Conservation (phyloP, 2,888 invertebrate species). For the Chrysodeixis includens region DNA sequence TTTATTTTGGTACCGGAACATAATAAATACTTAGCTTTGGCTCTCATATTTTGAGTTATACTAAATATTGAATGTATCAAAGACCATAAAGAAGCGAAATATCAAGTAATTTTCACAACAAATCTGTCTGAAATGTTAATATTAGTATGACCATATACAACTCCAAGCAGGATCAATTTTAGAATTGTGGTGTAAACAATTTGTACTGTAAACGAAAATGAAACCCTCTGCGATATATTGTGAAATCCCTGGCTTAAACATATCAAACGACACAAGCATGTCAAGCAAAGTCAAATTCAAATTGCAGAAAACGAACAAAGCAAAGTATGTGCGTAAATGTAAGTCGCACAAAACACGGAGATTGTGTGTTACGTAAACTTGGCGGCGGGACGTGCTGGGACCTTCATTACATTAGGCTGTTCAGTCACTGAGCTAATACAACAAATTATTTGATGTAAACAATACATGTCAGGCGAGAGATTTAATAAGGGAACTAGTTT, state of each 20-base stretch:
- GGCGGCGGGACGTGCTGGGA: neutral
- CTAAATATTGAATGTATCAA: neutral
- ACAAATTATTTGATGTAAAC: slow-evolving; percentile 7
- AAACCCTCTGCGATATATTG: neutral
- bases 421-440: neutral
- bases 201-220: neutral
- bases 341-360: neutral
- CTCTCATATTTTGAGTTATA: neutral
- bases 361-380: neutral
- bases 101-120: neutral
- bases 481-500: slow-evolving; percentile 1
- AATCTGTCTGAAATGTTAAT: neutral
- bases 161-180: neutral
- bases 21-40: neutral
- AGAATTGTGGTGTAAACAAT: neutral
- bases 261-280: neutral
- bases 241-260: neutral
- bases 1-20: neutral
- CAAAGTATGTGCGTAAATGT: neutral
- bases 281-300: neutral
- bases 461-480: neutral
- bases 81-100: neutral
- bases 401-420: neutral
- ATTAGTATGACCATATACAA: neutral
- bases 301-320: neutral